Evolutionary conservation across 30 jellyfish, hydroid and myxozoan species (phyloP), one percentile per base, ranked within the genome.

Genomic region (Turritopsis rubra): DNA sequence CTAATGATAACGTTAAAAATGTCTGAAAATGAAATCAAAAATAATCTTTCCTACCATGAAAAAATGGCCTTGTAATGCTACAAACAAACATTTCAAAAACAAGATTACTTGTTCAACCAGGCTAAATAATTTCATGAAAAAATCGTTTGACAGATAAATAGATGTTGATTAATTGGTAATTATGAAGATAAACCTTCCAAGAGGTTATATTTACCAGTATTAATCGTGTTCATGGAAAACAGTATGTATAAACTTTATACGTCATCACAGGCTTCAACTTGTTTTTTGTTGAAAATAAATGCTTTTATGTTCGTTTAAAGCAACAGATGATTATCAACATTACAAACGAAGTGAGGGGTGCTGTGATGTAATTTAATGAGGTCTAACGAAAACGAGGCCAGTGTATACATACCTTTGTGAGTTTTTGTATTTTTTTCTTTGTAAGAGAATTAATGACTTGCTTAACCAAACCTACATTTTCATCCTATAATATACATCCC

Each of bases 401-500:
- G 27, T 79, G 81, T 21, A 23, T n/a, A 52, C 28, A 16, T 65
- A 87, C 98, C 95, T 88, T 93, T 72, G 99, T 93, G 22, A 93
- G 84, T 70, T 95, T 81, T 60, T 93, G 99, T 21, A 93, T 93
- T 52, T 85, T 86, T 7, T 89, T 86, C 72, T 88, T 93, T 87
- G 75, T 85, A 27, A 93, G 86, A 1, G 99, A 93, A 20, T 96
- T 80, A 28, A 93, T 73, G 60, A 93, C 94, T 83, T 93, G 99
- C 79, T 93, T 93, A n/a, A 93, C 95, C 29, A 93, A 84, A 23
- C 99, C 99, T 41, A 91, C 92, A 71, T 93, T 93, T 52, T 85
- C 85, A 72, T 93, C 99, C 98, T 92, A 75, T 23, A 89, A 75
- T 0, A 53, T 26, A 9, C 1, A 21, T 16, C n/a, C 19, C 23